Base-by-base conservation (phyloP, 2,797 vertebrate genomes). In the Novumbra hubbsi region DNA sequence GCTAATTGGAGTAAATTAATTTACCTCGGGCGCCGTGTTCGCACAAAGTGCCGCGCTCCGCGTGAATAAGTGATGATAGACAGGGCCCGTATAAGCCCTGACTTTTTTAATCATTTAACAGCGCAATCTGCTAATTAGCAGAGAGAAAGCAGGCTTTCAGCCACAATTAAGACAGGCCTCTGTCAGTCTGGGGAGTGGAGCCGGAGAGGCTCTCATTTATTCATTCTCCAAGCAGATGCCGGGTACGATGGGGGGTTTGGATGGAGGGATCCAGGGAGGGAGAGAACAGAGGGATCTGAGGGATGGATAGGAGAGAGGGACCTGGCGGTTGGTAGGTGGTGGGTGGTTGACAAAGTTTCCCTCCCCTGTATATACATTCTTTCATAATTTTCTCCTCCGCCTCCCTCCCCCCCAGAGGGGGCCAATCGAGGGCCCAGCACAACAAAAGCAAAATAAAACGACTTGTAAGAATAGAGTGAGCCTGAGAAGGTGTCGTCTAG, bases 41-140 rank as follows among this genome's bases (percentile, higher is more conserved):
- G 76, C 89, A 83, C 90, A 89, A 84, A 88, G 87, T 81, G 81
- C 85, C 80, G 77, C 87, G 73, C 88, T 80, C 86, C 82, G 80
- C 81, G 82, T 94, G 92, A 93, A 94, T 94, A 93, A 93, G 92
- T 94, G 93, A 95, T 94, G 93, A 93, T 91, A 87, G 84, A 84
- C 87, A 81, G 90, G 88, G 86, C 88, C 89, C 76, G 82, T 80
- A 90, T 88, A 86, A 92, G 88, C 90, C 90, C 92, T 16, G 89
- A 92, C 91, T 93, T 92, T 93, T 92, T 94, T 90, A 94, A 95
- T 95, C 93, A 95, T 95, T 95, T 94, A 95, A 90, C 88, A 92
- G 88, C 64, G 86, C 92, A 92, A 93, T 93, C 92, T 94, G 92
- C 92, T 95, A 95, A 95, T 94, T 93, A 95, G 93, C 91, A 79